Percentiles rank a stretch among this genome's conserved stretches.
Conservation (phyloP, 2,888 invertebrate genomes). For the Dolichopus griseipennis region DNA sequence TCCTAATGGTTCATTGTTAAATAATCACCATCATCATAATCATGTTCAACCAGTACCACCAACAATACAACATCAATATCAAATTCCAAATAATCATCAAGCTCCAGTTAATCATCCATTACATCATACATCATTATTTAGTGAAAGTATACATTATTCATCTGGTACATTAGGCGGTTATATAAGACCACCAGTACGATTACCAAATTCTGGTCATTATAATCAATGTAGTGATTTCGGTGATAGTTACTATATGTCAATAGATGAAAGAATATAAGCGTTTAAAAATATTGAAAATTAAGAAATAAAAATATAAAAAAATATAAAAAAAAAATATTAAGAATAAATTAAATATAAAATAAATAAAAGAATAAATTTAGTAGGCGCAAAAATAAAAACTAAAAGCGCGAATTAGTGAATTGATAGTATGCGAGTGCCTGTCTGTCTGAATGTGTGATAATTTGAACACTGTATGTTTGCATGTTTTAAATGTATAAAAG, state of each 20-base stretch:
- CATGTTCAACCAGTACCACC: neutral
- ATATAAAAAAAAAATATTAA: neutral
- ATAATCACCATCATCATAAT: neutral
- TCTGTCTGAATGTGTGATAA: too few relatives aligned
- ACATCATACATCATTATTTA: neutral
- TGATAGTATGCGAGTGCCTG: too few relatives aligned
- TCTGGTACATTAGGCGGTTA: conserved; percentile 11
- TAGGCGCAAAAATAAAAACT: too few relatives aligned
- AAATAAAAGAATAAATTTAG: too few relatives aligned
- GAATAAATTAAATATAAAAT: neutral
- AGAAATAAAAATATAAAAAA: neutral
- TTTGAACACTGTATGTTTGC: too few relatives aligned
- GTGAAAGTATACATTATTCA: conserved; percentile 11
- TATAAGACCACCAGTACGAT: conserved; percentile 10
- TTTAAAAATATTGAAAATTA: neutral
- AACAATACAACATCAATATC: neutral
- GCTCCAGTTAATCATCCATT: neutral
- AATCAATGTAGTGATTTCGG: conserved; percentile 11
- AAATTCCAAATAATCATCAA: neutral
- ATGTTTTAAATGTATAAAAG: neutral
- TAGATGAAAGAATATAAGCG: conserved; percentile 10
- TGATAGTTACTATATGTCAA: conserved; percentile 12
- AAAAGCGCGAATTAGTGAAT: too few relatives aligned
- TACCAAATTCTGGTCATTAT: conserved; percentile 10
- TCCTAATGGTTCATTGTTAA: neutral